Evolutionary conservation across 2,113 vertebrate species (phyloP).

Genomic region (Lycaon pictus): DNA sequence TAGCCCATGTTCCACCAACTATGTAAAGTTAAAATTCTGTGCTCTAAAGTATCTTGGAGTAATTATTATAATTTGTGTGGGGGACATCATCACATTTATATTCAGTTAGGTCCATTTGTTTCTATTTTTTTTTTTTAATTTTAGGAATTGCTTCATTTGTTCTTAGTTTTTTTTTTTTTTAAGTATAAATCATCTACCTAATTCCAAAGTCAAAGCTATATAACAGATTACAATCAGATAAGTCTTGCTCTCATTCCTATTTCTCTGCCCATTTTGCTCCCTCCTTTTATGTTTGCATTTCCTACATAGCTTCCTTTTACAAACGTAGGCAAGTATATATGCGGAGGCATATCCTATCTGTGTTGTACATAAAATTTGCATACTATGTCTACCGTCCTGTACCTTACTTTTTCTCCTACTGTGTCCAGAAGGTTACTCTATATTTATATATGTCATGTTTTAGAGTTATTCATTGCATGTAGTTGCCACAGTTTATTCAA

Average conservation of each 20-base stretch:
- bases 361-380: neutral
- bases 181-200: neutral
- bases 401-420: neutral
- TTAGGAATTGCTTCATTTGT: neutral
- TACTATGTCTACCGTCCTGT: neutral
- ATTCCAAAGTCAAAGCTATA: neutral
- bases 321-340: neutral
- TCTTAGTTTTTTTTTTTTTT: neutral
- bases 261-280: neutral
- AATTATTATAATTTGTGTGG: neutral
- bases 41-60: neutral
- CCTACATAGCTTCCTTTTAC: neutral
- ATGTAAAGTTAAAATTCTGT: neutral
- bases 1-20: neutral
- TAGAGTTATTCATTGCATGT: neutral
- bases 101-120: neutral
- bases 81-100: neutral
- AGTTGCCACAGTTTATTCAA: neutral
- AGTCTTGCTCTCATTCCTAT: neutral
- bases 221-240: neutral
- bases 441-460: neutral
- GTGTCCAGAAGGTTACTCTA: neutral
- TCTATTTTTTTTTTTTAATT: constrained; percentile 21
- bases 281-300: neutral
- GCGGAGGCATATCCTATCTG: neutral